Evolutionary conservation across 1,140 invertebrate genomes (phyloP).

Genomic region (Periplaneta americana): DNA sequence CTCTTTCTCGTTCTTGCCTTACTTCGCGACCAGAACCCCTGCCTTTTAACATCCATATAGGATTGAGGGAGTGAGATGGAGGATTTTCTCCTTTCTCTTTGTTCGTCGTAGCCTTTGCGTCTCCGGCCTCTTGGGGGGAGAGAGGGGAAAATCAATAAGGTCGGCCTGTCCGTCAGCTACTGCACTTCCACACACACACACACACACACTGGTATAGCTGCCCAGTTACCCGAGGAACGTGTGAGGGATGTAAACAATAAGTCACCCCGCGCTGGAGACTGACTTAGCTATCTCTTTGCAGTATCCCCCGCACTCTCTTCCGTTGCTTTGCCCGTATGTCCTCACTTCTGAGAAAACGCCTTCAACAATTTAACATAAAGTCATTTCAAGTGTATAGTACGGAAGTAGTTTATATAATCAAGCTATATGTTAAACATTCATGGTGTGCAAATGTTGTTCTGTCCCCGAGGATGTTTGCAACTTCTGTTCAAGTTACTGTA

Average conservation of each 20-base stretch:
- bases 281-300: background rate
- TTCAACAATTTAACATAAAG: background rate
- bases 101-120: background rate
- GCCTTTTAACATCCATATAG: background rate
- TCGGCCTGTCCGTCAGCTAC: background rate
- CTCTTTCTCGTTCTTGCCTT: background rate
- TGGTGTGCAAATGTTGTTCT: background rate
- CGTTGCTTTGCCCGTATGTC: no score
- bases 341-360: background rate
- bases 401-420: no score
- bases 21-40: background rate
- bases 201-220: background rate
- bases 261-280: background rate
- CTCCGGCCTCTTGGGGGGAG: background rate
- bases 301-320: background rate
- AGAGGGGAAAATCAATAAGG: conserved; percentile 9
- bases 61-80: background rate
- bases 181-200: background rate
- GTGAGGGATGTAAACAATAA: background rate
- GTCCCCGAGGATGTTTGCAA: no score
- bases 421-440: background rate
- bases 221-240: background rate
- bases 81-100: background rate
- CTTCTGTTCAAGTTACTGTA: no score
- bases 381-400: background rate